A percentile compares a stretch with the other conserved stretches of the same genome.
phyloP scores from a whole-genome alignment of 2,113 vertebrate species.

The Thomomys bottae region DNA sequence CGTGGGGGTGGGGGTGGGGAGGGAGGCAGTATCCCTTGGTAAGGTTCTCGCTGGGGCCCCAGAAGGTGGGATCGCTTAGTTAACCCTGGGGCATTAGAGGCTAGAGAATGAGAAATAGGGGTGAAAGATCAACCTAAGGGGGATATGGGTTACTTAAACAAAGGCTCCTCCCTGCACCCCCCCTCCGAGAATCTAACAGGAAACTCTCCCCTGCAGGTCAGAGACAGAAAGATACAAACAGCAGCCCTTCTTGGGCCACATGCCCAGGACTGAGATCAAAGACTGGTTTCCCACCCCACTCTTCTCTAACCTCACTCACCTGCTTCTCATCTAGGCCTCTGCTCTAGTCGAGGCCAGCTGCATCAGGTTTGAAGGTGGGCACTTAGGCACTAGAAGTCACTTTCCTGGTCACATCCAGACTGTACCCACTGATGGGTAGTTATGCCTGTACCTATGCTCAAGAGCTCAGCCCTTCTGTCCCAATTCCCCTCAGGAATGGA shows the following conservation, averaged over 20 bases:
- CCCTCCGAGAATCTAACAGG: conserved; percentile 72
- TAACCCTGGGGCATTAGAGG: background rate
- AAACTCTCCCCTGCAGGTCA: conserved; percentile 74
- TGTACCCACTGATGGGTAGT: background rate
- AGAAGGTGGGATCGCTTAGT: background rate
- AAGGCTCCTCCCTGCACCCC: conserved; percentile 57
- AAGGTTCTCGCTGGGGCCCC: background rate
- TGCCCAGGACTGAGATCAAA: conserved; percentile 77
- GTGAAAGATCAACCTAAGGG: background rate
- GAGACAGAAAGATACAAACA: conserved; percentile 77
- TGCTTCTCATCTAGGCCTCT: conserved; percentile 49
- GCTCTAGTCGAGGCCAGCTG: background rate
- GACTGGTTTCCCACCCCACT: conserved; percentile 15
- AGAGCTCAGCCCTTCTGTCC: background rate
- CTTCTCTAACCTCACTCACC: conserved; percentile 64
- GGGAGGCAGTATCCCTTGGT: background rate
- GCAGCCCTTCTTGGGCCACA: conserved; percentile 73
- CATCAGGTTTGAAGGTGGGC: conserved; percentile 2
- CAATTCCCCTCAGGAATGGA: background rate
- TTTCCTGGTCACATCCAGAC: background rate
- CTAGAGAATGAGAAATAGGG: background rate
- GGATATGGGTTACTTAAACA: conserved; percentile 65
- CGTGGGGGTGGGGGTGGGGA: background rate
- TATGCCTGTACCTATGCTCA: background rate
- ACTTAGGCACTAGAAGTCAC: conserved; percentile 14